A percentile compares a stretch with the other conserved stretches of the same genome.
Evolutionary conservation across 2,113 vertebrate species (phyloP).

Genomic region (Alosa alosa): DNA sequence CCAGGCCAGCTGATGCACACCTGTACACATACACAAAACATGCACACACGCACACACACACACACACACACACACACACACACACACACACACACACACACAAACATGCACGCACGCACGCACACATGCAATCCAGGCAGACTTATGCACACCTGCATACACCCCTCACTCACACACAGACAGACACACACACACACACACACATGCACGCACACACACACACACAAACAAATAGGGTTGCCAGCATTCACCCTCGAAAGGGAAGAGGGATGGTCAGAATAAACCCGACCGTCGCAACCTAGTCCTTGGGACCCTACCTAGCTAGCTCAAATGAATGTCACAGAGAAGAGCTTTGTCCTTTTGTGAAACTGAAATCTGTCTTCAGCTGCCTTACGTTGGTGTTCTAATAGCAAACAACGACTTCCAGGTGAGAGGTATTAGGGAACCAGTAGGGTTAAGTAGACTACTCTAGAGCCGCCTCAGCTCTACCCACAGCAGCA

Average conservation of each 20-base stretch:
- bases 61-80: constrained; percentile 16
- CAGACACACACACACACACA: neutral
- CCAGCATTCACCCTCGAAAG: neutral
- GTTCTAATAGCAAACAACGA: too few species aligned
- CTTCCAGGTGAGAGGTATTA: too few species aligned
- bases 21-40: neutral
- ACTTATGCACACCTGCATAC: constrained; percentile 31
- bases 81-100: constrained; percentile 12
- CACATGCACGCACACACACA: neutral
- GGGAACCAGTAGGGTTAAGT: too few species aligned
- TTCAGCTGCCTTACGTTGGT: too few species aligned
- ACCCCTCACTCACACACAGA: constrained; percentile 39
- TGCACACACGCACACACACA: neutral
- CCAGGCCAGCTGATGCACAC: neutral
- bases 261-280: neutral
- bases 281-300: neutral
- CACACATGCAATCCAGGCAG: neutral
- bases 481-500: too few species aligned
- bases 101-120: neutral
- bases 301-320: neutral
- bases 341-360: neutral
- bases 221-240: neutral
- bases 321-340: neutral
- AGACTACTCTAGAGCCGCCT: too few species aligned
- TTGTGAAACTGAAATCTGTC: too few species aligned